Evolutionary conservation across 2,797 vertebrate species (phyloP).

Genomic region (Caiman crocodilus): DNA sequence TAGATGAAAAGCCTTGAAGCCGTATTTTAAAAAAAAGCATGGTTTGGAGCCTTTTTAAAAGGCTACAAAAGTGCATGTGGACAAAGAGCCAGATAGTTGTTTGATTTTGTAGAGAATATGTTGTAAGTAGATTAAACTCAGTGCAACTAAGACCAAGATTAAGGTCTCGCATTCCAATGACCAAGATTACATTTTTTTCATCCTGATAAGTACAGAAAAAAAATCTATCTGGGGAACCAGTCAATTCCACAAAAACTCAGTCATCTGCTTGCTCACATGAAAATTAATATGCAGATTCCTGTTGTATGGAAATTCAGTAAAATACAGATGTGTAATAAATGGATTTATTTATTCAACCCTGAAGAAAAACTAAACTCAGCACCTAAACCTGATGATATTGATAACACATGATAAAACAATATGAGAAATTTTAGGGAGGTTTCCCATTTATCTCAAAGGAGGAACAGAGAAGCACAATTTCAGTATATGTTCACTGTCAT

Average conservation of each 20-base stretch:
- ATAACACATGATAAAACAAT: background rate
- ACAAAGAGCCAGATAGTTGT: constrained; percentile 36
- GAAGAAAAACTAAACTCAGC: background rate
- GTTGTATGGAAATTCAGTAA: background rate
- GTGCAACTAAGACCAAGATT: background rate
- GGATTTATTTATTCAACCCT: background rate
- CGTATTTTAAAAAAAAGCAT: constrained; percentile 1
- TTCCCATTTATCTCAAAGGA: background rate
- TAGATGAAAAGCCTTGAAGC: no score
- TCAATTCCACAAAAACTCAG: background rate
- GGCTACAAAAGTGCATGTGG: constrained; percentile 49
- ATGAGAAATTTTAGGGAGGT: background rate
- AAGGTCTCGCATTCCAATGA: background rate
- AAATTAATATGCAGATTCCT: background rate
- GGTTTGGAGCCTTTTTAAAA: constrained; percentile 11
- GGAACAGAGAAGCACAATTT: background rate
- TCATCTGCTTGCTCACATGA: background rate
- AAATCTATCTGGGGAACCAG: background rate
- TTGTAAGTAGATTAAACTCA: constrained; percentile 18
- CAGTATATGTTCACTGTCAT: rapidly evolving
- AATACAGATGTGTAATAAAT: background rate
- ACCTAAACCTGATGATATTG: background rate
- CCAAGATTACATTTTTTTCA: background rate
- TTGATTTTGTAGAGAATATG: constrained; percentile 19
- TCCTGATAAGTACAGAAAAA: background rate